Base-by-base conservation (phyloP, 1,140 invertebrate species). In the Leptinotarsa lineolata region DNA sequence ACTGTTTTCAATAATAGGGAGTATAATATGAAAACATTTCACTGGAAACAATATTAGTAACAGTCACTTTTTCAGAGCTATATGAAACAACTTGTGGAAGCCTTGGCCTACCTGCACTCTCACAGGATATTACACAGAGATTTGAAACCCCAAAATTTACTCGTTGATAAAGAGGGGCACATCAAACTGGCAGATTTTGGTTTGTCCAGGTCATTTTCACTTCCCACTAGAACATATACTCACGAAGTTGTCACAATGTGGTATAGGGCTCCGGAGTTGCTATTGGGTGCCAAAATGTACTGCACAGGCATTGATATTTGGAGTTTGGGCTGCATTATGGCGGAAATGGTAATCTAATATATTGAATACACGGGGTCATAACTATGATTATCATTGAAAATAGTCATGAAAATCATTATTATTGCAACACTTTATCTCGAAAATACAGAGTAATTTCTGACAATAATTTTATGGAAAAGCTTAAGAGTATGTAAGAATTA, bases 211-310 rank as follows among this genome's bases (percentile, higher is more conserved):
- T 90, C 91, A 5, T 96, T 96, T 85, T 91, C 90, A 58, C 85
- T 97, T 24, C 96, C 95, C 8, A 89, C 96, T 72, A 87, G 93
- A 61, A 91, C 91, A 3, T 97, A 95, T 80, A 97, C 95, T 0
- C 95, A 97, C 85, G 95, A 98, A 87, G 96, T 99, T 11, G 92
- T 99, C 0, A 99, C 97, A 6, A 87, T 99, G 61, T 99, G 97
- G 97, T 99, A 99, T 86, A 88, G 97, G 78, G 94, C 97, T 5
- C 97, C 97, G 3, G 97, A 99, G 87, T 94, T 99, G 79, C 86
- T 99, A 61, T 86, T 99, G 6, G 97, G 97, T 20, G 90, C 92
- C 22, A 94, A 95, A 84, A 91, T 93, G 77, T 99, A 99, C 83
- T 93, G 93, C 8, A 94, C 93, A 8, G 90, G 95, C 13, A 92